Base-by-base conservation (phyloP, 2,113 vertebrate genomes). In the Coturnix japonica region DNA sequence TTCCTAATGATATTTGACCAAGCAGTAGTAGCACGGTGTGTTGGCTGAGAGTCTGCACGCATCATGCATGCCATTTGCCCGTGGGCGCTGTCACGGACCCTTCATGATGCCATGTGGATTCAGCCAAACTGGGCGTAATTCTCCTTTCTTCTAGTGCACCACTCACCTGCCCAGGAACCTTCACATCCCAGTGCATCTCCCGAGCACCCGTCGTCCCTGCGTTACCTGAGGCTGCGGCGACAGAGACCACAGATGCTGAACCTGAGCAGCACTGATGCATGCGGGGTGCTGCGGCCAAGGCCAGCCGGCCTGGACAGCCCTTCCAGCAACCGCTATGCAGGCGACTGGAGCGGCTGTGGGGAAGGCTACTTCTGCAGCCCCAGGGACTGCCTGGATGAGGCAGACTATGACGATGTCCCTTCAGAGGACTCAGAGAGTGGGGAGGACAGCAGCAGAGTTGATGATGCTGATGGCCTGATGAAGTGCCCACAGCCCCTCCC, bases 291-390 rank as follows among this genome's bases (percentile, higher is more conserved):
- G 67, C 97, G 99, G 56, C 98, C 98, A 11, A 97, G 98, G 72
- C 97, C 98, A 2, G 98, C 98, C 3, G 98, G 98, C 5, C 92
- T 99, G 26, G 99, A 99, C 96, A 99, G 99, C 91, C 99, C 99
- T 0, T 97, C 96, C 3, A 99, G 99, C 96, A 99, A 99, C 97
- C 99, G 99, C 80, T 99, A 99, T 1, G 99, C 99, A 3, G 99
- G 99, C 30, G 99, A 99, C 97, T 99, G 99, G 99, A 99, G 99
- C 69, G 74, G 98, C 59, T 99, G 99, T 31, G 98, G 98, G 33
- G 98, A 99, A 64, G 98, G 90, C 81, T 99, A 99, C 95, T 97
- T 98, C 85, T 72, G 97, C 4, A 96, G 47, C 43, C 89, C 95
- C 2, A 96, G 94, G 51, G 97, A 96, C 59, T 90, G 89, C 83